Base-by-base conservation (phyloP, 2,113 vertebrate species). In the Microcebus jonahi region DNA sequence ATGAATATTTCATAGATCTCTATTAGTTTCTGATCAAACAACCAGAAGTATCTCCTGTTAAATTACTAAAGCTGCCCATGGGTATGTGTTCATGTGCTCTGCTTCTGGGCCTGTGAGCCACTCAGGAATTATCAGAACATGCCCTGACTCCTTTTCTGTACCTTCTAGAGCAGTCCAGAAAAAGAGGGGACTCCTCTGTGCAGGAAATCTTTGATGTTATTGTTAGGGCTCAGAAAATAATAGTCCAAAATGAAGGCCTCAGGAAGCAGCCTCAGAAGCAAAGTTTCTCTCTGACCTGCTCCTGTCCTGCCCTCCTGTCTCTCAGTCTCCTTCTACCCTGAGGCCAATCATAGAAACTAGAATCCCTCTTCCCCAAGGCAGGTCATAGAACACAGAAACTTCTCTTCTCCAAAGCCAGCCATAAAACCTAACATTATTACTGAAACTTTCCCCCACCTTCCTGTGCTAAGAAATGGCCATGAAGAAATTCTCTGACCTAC, bases 1-100 rank as follows among this genome's bases (percentile, higher is more conserved):
- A 93, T 55, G 70, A 83, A 97, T 36, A 34, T 80, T 97, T 95
- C 59, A 29, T 11, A 84, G 71, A 90, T 31, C 31, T 89, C 80
- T 77, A 1, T 13, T 57, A 86, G 53, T 90, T 83, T 97, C 59
- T 91, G 42, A 81, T 83, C 87, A 91, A 96, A 80, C 50, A 81
- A 45, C 20, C 71, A 50, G 61, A 71, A 71, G 65, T 65, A 84
- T 79, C 23, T 95, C 65, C 91, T 79, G 31, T 75, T 97, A 96
- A 94, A 83, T 95, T 84, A 96, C 59, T 61, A 91, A 93, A 42
- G 18, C 42, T 91, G 89, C 57, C 36, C 4, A 12, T 34, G 65
- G 55, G 36, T 50, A 59, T 55, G 36, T 88, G 31, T 92, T 96
- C 79, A 94, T 27, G 80, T 75, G 34, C 27, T 92, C 27, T 75